These are phyloP conservation scores for Drosophila teissieri DNA, from an alignment of 1,140 invertebrate genomes.

Conservation along the genomic window DNA sequence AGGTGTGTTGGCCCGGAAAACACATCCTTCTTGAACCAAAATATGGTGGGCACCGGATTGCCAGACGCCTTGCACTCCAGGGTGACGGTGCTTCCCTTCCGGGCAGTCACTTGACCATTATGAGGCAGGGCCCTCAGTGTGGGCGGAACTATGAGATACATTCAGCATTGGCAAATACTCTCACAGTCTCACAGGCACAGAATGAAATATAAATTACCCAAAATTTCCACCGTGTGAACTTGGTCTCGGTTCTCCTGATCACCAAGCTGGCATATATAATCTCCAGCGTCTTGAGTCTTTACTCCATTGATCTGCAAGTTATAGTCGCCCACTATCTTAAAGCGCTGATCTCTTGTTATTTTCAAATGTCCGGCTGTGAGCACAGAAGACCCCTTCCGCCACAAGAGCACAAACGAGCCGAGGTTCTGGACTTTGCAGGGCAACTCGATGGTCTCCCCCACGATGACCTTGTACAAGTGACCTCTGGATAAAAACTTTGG, in stretches of 20 bases:
- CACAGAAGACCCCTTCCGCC: slow-evolving; percentile 87
- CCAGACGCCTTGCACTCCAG: slow-evolving; percentile 86
- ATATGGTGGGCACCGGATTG: slow-evolving; percentile 85
- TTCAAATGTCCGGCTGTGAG: slow-evolving; percentile 87
- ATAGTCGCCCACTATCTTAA: slow-evolving; percentile 87
- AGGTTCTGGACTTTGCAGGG: slow-evolving; percentile 92
- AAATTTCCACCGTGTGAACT: slow-evolving; percentile 86
- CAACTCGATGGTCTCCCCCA: slow-evolving; percentile 89
- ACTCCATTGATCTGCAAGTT: slow-evolving; percentile 88
- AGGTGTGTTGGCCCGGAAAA: slow-evolving; percentile 82
- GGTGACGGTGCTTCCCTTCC: slow-evolving; percentile 87
- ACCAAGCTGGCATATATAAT: slow-evolving; percentile 86
- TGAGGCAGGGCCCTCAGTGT: slow-evolving; percentile 85
- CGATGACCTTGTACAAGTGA: slow-evolving; percentile 90
- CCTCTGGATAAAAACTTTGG: slow-evolving; percentile 90
- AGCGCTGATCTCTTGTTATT: slow-evolving; percentile 87
- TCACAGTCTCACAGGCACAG: not conserved
- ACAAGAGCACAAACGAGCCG: slow-evolving; percentile 87
- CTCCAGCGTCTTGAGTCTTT: slow-evolving; percentile 85
- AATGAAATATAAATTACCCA: slow-evolving; percentile 80
- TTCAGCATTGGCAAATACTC: not conserved
- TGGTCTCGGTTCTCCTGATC: slow-evolving; percentile 85
- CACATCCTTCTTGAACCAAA: slow-evolving; percentile 83
- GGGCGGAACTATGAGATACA: slow-evolving; percentile 84
- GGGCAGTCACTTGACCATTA: slow-evolving; percentile 86